Evolutionary conservation across 92 coral and sea anemone species (phyloP).

Genomic region (Porites cylindrica): DNA sequence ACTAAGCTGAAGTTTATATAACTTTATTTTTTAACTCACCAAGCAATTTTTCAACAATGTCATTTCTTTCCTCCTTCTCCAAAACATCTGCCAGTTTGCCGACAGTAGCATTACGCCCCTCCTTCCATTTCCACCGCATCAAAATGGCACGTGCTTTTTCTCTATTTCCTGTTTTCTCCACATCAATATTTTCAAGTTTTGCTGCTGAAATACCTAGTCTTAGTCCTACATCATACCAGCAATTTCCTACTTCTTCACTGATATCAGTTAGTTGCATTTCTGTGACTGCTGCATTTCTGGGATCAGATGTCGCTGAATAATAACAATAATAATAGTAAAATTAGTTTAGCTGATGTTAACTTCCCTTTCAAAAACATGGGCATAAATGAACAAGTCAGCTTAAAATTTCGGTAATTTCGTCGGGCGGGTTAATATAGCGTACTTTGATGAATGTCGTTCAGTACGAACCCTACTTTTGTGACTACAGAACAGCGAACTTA

Average conservation of each 20-base stretch:
- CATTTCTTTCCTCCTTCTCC: conserved; percentile 62
- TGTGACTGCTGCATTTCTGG: conserved; percentile 44
- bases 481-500: too few species aligned
- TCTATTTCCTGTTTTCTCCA: conserved; percentile 45
- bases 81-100: conserved; percentile 70
- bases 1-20: too few species aligned
- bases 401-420: too few species aligned
- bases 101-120: conserved; percentile 72
- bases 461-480: too few species aligned
- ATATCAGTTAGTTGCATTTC: conserved; percentile 75
- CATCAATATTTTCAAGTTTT: conserved; percentile 81
- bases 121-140: conserved; percentile 68
- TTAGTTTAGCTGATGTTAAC: too few species aligned
- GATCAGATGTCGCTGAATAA: not conserved
- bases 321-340: too few species aligned
- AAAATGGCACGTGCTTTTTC: conserved; percentile 84
- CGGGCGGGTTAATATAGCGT: too few species aligned
- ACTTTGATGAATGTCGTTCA: too few species aligned
- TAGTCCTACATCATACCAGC: conserved; percentile 84
- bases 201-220: conserved; percentile 57
- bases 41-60: conserved; percentile 75
- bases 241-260: conserved; percentile 74
- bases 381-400: too few species aligned
- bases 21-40: conserved; percentile 40
- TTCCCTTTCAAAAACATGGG: too few species aligned